These are phyloP conservation scores for Platichthys stellatus DNA, from an alignment of 2,113 vertebrate species.

Conservation along the genomic window DNA sequence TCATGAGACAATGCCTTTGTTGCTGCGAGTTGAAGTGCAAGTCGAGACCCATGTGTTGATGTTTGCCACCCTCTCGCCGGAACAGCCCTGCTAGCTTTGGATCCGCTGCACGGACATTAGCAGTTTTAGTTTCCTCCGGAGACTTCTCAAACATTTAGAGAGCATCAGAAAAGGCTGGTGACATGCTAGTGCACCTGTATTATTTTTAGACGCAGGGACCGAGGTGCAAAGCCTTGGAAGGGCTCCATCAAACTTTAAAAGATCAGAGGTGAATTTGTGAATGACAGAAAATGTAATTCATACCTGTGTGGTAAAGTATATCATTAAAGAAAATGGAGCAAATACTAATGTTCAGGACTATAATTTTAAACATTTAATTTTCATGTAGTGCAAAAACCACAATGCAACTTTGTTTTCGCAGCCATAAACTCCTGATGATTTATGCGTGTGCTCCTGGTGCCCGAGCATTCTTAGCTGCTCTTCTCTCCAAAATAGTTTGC, in stretches of 20 bases:
- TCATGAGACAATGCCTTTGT: constrained; percentile 80
- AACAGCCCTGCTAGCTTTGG: background rate
- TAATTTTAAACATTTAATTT: background rate
- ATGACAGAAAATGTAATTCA: background rate
- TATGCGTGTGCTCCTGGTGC: constrained; percentile 19
- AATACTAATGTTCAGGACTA: background rate
- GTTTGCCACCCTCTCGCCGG: constrained; percentile 42
- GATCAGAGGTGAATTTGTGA: constrained; percentile 8
- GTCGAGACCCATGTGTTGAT: constrained; percentile 73
- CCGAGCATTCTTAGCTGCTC: constrained; percentile 7
- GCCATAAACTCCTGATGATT: constrained; percentile 17
- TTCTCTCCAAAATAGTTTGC: constrained; percentile 18
- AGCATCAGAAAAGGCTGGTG: background rate
- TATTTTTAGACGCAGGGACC: background rate
- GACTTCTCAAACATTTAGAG: background rate
- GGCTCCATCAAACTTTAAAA: background rate
- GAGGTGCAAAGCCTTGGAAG: background rate
- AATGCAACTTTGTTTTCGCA: background rate
- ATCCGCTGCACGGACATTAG: background rate
- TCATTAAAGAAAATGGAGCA: background rate
- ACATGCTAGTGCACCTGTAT: constrained; percentile 27
- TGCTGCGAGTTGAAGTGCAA: constrained; percentile 65
- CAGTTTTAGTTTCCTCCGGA: constrained; percentile 10
- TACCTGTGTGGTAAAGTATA: background rate
- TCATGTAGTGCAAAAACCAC: background rate